Evolutionary conservation across 2,888 invertebrate species (phyloP), one percentile per base, ranked within the genome.

Genomic region (Tuberolachnus salignus): DNA sequence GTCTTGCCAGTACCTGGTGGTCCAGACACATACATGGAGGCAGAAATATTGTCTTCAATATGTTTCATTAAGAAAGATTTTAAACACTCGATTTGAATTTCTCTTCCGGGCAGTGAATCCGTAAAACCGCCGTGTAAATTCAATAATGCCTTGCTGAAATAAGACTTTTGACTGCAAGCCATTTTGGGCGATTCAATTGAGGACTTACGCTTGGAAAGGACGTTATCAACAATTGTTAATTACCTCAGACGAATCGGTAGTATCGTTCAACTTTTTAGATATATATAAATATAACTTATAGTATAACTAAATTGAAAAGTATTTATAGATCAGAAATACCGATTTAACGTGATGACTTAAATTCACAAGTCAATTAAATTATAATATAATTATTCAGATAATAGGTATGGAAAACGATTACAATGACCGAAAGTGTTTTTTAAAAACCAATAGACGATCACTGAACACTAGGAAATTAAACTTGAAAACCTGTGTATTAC

Each of bases 1-100:
- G 97, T 97, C 87, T 98, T 98, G 1, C 97, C 98, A 0, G 98
- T 98, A 8, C 98, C 99, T 0, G 98, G 98, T 34, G 96, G 95
- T 1, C 98, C 98, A 55, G 97, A 97, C 59, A 99, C 90, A 85
- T 98, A 99, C 74, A 98, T 84, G 21, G 95, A 94, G 1, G 92
- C 93, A 0, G 96, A 92, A 49, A 87, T 88, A 82, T 89, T 87
- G 1, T 88, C 87, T 3, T 89, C 85, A 78, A 95, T 85, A 85
- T 93, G 91, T 13, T 88, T 87, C 16, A 86, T 85, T 70, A 98
- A 87, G 85, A 94, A 95, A 3, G 86, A 85, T 34, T 89, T 87
- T 21, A 98, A 86, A 83, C 90, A 89, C 4, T 87, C 85, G 11
- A 93, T 88, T 86, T 98, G 94, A 53, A 87, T 86, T 84, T 96